These are phyloP conservation scores for Andrena minutula DNA, from an alignment of 2,888 invertebrate species.

Conservation along the genomic window DNA sequence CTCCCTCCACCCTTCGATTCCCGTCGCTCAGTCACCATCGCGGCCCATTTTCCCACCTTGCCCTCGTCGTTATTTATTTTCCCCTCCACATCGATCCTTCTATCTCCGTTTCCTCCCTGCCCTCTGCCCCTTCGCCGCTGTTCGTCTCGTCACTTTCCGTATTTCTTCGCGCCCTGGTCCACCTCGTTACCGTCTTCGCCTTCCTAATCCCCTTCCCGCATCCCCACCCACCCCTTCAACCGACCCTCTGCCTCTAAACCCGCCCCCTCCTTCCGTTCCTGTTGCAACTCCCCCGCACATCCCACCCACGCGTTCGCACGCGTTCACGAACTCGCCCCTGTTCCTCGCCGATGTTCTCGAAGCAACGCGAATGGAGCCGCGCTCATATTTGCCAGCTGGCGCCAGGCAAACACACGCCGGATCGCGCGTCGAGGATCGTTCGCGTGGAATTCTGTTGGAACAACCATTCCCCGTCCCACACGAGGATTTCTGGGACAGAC, in stretches of 20 bases:
- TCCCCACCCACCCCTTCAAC: background rate
- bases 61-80: constrained; percentile 3
- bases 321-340: background rate
- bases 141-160: background rate
- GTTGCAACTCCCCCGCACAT: constrained; percentile 43
- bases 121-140: background rate
- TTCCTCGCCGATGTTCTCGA: constrained; percentile 17
- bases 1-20: constrained; percentile 1
- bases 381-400: constrained; percentile 32
- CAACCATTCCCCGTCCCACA: background rate
- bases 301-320: constrained; percentile 40
- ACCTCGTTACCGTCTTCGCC: background rate
- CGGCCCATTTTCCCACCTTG: background rate
- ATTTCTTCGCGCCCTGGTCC: background rate
- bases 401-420: constrained; percentile 8
- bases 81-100: background rate
- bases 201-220: background rate
- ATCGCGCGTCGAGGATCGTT: constrained; percentile 1
- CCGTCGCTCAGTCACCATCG: constrained; percentile 9
- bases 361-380: constrained; percentile 1
- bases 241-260: background rate
- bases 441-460: constrained; percentile 8
- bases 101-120: constrained; percentile 1
- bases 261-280: background rate
- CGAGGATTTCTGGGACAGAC: background rate